Evolutionary conservation across 1,140 invertebrate species (phyloP), one percentile per base, ranked within the genome.

Genomic region (Platyura marginata): DNA sequence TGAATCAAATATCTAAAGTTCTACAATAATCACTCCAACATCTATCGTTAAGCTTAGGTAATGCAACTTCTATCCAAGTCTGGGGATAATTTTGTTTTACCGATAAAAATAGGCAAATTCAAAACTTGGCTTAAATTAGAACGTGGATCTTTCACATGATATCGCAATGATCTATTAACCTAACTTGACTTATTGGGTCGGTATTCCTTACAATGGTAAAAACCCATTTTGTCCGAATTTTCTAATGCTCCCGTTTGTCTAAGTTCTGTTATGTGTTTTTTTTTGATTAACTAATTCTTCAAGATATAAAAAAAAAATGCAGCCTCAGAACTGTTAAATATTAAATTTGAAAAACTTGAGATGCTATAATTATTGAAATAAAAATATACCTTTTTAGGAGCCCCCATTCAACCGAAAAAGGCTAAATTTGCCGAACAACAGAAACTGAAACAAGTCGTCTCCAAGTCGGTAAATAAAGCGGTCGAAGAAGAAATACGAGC

Each of bases 341-440:
- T 29, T 29, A 8, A 8, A 8, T 6, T 13, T 29, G 6, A 8
- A 8, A 29, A 29, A 8, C 25, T 8, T 29, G 25, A 29, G 6
- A 8, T 29, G 6, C 25, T 6, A 8, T 8, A 29, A 8, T 29
- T 13, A 29, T 29, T 29, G 25, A 29, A 13, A 11, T 13, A 4
- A n/a, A 29, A 29, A 34, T 34, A n/a, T 3, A 11, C 16, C 3
- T n/a, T 34, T 16, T 8, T 32, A 61, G 58, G 74, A 61, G 64
- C 67, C 23, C 74, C 74, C 5, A 69, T 76, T 29, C 63, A 71
- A 46, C 63, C 73, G 0, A 76, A 75, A 49, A 77, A 77, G 48
- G 46, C 56, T 10, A 72, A 71, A 51, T 59, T 67, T 19, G 58
- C 66, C 48, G 73, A 75, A 51, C 51, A 63, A 0, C 62, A 69